Evolutionary conservation across 2,113 vertebrate genomes (phyloP).

Genomic region (Python bivittatus): DNA sequence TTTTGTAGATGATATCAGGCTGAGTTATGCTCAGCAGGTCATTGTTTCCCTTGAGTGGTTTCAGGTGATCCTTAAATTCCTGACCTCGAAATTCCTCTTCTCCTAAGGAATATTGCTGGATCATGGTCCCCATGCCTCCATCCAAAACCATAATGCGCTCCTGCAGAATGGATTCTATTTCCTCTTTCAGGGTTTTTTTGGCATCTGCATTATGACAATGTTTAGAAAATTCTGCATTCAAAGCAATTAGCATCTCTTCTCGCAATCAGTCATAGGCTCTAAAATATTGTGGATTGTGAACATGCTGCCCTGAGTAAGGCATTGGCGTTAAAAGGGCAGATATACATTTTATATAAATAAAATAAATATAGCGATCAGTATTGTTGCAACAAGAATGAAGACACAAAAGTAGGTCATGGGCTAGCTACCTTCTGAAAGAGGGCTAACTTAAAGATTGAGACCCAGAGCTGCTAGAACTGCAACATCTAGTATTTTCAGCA

Average conservation of each 20-base stretch:
- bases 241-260: not conserved
- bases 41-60: constrained; percentile 90
- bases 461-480: not conserved
- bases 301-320: not conserved
- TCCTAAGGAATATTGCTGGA: constrained; percentile 81
- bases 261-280: not conserved
- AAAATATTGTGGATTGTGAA: not conserved
- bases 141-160: constrained; percentile 93
- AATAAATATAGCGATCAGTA: not conserved
- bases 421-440: not conserved
- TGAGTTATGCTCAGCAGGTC: constrained; percentile 93
- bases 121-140: constrained; percentile 98
- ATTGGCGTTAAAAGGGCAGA: not conserved
- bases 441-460: not conserved
- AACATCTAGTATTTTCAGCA: not conserved
- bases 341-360: not conserved
- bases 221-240: not conserved
- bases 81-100: constrained; percentile 87
- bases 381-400: not conserved
- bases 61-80: constrained; percentile 86
- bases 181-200: constrained; percentile 65
- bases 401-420: not conserved
- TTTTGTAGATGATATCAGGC: constrained; percentile 83
- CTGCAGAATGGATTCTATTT: constrained; percentile 79
- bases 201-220: constrained; percentile 34